These are phyloP conservation scores for Tinea trinotella DNA, from an alignment of 2,888 invertebrate genomes.

Conservation along the genomic window DNA sequence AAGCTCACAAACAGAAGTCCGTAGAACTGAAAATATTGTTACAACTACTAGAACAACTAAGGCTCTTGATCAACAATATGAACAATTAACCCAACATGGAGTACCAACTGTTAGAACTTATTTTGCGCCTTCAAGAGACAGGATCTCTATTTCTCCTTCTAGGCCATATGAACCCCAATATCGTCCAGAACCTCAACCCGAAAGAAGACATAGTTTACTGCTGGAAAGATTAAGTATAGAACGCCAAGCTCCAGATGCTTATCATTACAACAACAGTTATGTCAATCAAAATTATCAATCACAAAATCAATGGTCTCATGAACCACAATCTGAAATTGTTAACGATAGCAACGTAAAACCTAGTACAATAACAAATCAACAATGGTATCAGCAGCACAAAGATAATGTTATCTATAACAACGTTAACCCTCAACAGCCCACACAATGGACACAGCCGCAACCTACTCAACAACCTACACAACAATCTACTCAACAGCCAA, in stretches of 20 bases:
- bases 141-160: conserved; percentile 42
- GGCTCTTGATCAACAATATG: conserved; percentile 52
- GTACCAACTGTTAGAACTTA: conserved; percentile 53
- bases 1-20: conserved; percentile 56
- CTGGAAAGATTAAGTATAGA: conserved; percentile 59
- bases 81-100: conserved; percentile 45
- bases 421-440: conserved; percentile 23
- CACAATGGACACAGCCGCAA: background rate
- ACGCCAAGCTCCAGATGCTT: conserved; percentile 48
- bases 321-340: conserved; percentile 58
- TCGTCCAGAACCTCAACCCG: conserved; percentile 39
- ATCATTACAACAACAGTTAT: conserved; percentile 51
- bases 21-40: conserved; percentile 58
- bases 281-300: conserved; percentile 44
- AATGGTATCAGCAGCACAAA: conserved; percentile 58
- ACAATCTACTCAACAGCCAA: background rate
- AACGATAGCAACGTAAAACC: conserved; percentile 61
- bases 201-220: conserved; percentile 57
- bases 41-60: conserved; percentile 61
- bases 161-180: conserved; percentile 49
- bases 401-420: conserved; percentile 46
- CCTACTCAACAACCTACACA: background rate
- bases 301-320: conserved; percentile 45
- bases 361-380: conserved; percentile 55
- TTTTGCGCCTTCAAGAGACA: conserved; percentile 49